Conservation (phyloP, 2,797 vertebrate genomes). For the Austrolebias charrua region DNA sequence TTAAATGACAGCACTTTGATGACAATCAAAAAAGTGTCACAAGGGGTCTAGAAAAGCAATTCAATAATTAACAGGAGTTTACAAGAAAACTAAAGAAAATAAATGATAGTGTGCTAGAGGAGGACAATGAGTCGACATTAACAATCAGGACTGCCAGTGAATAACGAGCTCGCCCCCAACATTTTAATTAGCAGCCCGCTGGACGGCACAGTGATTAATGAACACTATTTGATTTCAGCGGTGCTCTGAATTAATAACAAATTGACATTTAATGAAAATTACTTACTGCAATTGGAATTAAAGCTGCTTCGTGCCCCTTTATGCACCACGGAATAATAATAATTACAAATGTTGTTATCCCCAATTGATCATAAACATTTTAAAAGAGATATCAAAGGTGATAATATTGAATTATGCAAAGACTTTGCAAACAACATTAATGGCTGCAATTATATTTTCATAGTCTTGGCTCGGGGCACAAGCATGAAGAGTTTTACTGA, state of each 20-base stretch:
- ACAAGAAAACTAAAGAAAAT: slow-evolving; percentile 86
- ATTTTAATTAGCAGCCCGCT: slow-evolving; percentile 85
- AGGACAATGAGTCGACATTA: slow-evolving; percentile 86
- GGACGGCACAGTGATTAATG: slow-evolving; percentile 86
- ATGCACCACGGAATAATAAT: slow-evolving; percentile 64
- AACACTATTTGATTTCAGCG: slow-evolving; percentile 86
- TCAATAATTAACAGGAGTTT: slow-evolving; percentile 85
- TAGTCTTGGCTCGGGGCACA: slow-evolving; percentile 30
- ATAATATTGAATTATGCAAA: slow-evolving; percentile 59
- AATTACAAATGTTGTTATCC: slow-evolving; percentile 71
- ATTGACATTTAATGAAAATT: slow-evolving; percentile 89
- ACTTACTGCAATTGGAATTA: slow-evolving; percentile 82
- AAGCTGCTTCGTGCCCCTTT: slow-evolving; percentile 71
- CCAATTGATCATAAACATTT: slow-evolving; percentile 69
- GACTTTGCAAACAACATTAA: slow-evolving; percentile 65
- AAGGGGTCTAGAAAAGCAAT: slow-evolving; percentile 72
- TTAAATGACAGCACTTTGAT: slow-evolving; percentile 58
- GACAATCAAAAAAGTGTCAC: slow-evolving; percentile 76
- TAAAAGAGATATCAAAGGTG: slow-evolving; percentile 71
- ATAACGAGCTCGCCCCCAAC: slow-evolving; percentile 84
- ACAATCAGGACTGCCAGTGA: slow-evolving; percentile 86
- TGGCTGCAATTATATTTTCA: slow-evolving; percentile 61
- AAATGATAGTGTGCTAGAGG: slow-evolving; percentile 79
- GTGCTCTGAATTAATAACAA: slow-evolving; percentile 87
- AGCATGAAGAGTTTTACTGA: slow-evolving; percentile 38